These are phyloP conservation scores for Pheucticus melanocephalus DNA, from an alignment of 2,113 vertebrate genomes.

Conservation along the genomic window DNA sequence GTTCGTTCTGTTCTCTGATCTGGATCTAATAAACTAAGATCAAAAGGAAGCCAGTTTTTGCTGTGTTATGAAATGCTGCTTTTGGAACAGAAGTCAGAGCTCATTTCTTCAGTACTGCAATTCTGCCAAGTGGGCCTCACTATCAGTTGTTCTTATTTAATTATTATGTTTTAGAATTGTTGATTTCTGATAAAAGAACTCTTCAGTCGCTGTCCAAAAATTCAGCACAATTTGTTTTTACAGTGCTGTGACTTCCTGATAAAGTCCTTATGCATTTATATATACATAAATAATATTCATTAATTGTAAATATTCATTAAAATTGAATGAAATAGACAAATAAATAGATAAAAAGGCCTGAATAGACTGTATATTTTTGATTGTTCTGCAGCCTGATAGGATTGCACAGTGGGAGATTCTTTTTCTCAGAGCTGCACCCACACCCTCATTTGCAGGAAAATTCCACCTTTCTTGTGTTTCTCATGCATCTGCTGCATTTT, in stretches of 20 bases:
- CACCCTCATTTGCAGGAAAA: rapidly evolving
- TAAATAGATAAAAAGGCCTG: not conserved
- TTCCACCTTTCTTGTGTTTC: not conserved
- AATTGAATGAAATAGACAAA: not conserved
- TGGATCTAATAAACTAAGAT: conserved; percentile 49
- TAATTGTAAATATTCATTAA: not conserved
- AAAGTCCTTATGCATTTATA: not conserved
- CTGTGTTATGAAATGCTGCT: not conserved
- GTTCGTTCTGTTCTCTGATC: not conserved
- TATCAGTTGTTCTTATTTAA: not conserved
- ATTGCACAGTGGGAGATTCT: not conserved
- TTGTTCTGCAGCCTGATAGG: not conserved
- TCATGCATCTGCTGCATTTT: not conserved
- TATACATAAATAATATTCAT: not conserved
- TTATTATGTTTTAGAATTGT: not conserved
- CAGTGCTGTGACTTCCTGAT: not conserved
- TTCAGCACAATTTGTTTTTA: not conserved
- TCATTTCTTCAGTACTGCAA: not conserved
- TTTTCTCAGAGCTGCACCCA: not conserved
- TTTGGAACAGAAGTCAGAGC: conserved; percentile 8
- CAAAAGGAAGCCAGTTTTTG: not conserved
- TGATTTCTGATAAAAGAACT: not conserved
- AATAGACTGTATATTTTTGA: not conserved
- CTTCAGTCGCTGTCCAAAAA: not conserved
- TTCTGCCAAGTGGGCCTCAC: not conserved